Conservation (phyloP, 2,113 vertebrate genomes). For the Hemicordylus capensis region DNA sequence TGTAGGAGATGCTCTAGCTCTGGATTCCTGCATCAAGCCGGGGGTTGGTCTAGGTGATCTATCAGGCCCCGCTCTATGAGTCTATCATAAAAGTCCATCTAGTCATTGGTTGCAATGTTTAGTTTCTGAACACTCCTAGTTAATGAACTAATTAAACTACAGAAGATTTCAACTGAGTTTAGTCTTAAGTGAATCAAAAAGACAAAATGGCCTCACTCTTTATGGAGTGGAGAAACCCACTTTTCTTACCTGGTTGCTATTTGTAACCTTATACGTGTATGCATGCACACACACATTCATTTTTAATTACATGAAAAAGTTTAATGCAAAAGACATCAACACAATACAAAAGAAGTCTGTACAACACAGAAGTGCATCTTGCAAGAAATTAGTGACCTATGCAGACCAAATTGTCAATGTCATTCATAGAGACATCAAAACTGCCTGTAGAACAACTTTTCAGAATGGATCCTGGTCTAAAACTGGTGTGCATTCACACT, state of each 20-base stretch:
- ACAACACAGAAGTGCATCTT: constrained; percentile 1
- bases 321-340: background rate
- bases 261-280: background rate
- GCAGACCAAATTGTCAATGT: background rate
- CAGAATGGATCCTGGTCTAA: no score
- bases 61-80: no score
- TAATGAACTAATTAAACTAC: background rate
- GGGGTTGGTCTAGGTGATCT: no score
- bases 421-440: constrained; percentile 34
- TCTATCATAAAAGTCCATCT: background rate
- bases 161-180: background rate
- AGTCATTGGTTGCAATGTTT: background rate
- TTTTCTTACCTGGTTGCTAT: background rate
- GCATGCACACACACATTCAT: background rate
- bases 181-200: background rate
- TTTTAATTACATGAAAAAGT: constrained; percentile 17
- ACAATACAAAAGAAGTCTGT: background rate
- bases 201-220: background rate
- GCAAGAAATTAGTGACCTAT: constrained; percentile 21
- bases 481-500: no score
- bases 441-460: no score
- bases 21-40: no score
- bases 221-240: no score
- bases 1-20: no score
- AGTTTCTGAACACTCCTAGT: background rate